Evolutionary conservation across 2,797 vertebrate genomes (phyloP).

Genomic region (Pangasius mekongensis): DNA sequence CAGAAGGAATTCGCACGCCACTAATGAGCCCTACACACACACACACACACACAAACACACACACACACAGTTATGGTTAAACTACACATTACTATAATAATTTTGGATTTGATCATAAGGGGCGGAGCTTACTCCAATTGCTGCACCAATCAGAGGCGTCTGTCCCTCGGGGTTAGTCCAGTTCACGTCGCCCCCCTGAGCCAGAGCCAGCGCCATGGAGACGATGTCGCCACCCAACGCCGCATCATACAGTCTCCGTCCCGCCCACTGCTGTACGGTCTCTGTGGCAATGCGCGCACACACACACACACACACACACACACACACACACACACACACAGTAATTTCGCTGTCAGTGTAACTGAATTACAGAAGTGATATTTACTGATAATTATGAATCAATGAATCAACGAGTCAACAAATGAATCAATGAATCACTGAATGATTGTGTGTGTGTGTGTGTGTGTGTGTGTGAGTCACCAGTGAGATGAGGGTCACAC

Average conservation of each 20-base stretch:
- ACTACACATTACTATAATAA: not conserved
- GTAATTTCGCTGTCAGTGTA: too few relatives aligned
- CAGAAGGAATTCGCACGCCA: constrained; percentile 77
- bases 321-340: not conserved
- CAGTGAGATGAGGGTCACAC: constrained; percentile 24
- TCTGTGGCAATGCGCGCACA: constrained; percentile 42
- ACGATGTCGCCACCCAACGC: constrained; percentile 67
- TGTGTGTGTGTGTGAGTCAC: constrained; percentile 46
- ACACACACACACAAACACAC: constrained; percentile 16
- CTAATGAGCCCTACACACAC: constrained; percentile 71
- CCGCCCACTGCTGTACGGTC: constrained; percentile 16
- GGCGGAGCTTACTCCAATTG: constrained; percentile 69
- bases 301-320: constrained; percentile 2
- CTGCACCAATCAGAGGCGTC: constrained; percentile 74
- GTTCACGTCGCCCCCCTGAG: constrained; percentile 73
- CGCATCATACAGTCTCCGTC: constrained; percentile 64
- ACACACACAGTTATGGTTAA: not conserved
- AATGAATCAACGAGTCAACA: not conserved
- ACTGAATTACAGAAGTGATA: not conserved
- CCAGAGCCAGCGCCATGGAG: constrained; percentile 68
- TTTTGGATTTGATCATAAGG: too few relatives aligned
- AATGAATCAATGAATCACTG: not conserved
- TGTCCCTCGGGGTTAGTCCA: constrained; percentile 62
- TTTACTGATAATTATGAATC: not conserved
- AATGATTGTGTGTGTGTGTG: not conserved